phyloP scores from a whole-genome alignment of 2,888 invertebrate genomes.

The Anaspis maculata region DNA sequence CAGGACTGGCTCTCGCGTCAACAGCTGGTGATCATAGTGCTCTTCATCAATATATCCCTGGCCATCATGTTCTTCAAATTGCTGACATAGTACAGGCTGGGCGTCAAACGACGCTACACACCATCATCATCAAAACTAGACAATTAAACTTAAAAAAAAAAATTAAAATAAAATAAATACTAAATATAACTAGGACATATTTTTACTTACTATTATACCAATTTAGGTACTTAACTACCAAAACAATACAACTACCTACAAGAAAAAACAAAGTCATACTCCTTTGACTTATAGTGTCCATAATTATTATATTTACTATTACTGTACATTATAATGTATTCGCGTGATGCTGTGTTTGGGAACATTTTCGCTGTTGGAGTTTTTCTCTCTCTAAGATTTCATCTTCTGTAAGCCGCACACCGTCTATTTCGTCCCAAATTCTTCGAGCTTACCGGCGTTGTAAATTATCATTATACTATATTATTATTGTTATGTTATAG shows the following conservation, averaged over 20 bases:
- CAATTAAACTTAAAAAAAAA: too few species aligned
- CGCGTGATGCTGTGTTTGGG: slow-evolving; percentile 33
- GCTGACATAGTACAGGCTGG: slow-evolving; percentile 76
- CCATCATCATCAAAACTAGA: slow-evolving; percentile 12
- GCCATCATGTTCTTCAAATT: slow-evolving; percentile 94
- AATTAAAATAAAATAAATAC: slow-evolving; percentile 6
- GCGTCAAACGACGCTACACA: slow-evolving; percentile 26
- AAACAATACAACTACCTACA: too few species aligned
- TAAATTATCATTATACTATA: slow-evolving; percentile 19
- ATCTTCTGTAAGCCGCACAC: slow-evolving; percentile 26
- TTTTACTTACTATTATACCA: too few species aligned
- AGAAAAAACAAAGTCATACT: slow-evolving; percentile 9
- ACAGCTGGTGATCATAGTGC: slow-evolving; percentile 86
- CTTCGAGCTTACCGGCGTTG: slow-evolving; percentile 10
- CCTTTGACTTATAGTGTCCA: slow-evolving; percentile 8
- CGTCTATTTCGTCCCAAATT: slow-evolving; percentile 25
- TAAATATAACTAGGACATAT: slow-evolving; percentile 22
- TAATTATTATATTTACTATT: slow-evolving; percentile 7
- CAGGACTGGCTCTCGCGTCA: slow-evolving; percentile 97
- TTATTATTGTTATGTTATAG: slow-evolving; percentile 18
- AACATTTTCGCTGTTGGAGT: slow-evolving; percentile 39
- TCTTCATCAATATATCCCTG: slow-evolving; percentile 89
- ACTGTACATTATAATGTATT: slow-evolving; percentile 10
- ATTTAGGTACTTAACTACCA: too few species aligned
- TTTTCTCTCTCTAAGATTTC: slow-evolving; percentile 40